These are phyloP conservation scores for Circaetus gallicus DNA, from an alignment of 2,113 vertebrate genomes.

Conservation along the genomic window DNA sequence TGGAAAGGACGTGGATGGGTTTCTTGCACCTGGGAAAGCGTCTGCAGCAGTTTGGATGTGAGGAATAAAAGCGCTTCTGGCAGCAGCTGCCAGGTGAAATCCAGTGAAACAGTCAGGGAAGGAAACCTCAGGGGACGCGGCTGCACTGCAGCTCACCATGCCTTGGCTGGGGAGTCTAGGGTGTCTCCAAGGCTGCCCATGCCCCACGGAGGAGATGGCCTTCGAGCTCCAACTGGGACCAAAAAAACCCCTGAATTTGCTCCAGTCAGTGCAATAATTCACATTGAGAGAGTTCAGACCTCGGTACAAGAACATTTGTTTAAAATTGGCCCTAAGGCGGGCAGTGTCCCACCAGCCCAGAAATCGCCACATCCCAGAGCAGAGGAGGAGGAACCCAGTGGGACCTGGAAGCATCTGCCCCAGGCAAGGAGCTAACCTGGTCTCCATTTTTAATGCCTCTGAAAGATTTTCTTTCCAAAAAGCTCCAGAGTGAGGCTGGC, in stretches of 20 bases:
- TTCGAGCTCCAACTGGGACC: fast-evolving
- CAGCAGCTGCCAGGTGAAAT: not conserved
- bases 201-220: not conserved
- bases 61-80: not conserved
- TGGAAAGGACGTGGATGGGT: not conserved
- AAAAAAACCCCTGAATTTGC: not conserved
- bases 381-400: not conserved
- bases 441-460: not conserved
- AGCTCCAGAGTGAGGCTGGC: not conserved
- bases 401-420: not conserved
- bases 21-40: not conserved
- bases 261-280: not conserved
- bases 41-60: fast-evolving
- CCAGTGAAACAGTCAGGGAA: not conserved
- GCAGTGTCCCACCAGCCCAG: not conserved
- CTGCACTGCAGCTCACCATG: not conserved
- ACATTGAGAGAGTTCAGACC: fast-evolving
- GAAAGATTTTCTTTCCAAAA: not conserved
- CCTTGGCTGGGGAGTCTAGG: not conserved
- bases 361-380: not conserved
- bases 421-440: not conserved
- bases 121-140: not conserved
- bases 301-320: fast-evolving
- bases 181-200: not conserved
- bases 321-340: fast-evolving